Evolutionary conservation across 2,113 vertebrate species (phyloP), one percentile per base, ranked within the genome.

Genomic region (Cheilinus undulatus): DNA sequence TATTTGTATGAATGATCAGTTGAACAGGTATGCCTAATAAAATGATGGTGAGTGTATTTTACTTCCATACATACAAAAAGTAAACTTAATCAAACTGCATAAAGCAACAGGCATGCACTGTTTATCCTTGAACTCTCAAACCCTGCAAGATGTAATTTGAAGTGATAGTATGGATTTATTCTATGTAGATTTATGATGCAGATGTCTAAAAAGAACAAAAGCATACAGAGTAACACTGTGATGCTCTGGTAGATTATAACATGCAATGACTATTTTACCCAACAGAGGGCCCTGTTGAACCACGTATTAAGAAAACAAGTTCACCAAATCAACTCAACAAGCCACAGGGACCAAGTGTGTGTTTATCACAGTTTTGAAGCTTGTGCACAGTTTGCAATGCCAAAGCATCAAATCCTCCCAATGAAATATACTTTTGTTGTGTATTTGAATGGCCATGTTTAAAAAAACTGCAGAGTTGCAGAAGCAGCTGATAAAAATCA

Each of bases 281-380:
- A 89, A 62, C 70, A 92, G 93, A 93, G 89, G 92, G 80, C 87
- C 4, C 78, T 51, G 50, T 86, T 91, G 83, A 27, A 63, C 73
- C 0, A 40, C n/a, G 40, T 60, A 48, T 22, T 2, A 7, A 13
- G 20, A 6, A 46, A 36, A 15, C 26, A 26, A 11, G 14, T 36
- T 28, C 19, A 23, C 40, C 36, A 17, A 69, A 17, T 7, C 12
- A 61, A 48, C 43, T 22, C 34, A 22, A 56, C 60, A 27, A 23
- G 46, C 46, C 57, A 46, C 38, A 59, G 50, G 26, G 26, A 61
- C 40, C 53, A 32, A 59, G 34, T 53, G 40, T 64, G 57, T 64
- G 56, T 50, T 63, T 45, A 51, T 38, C 66, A 36, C 50, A 60
- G 28, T 2, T 1, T 32, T 24, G 59, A 32, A 13, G 27, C 40